Conservation (phyloP, 2,113 vertebrate genomes). For the Epinephelus fuscoguttatus region DNA sequence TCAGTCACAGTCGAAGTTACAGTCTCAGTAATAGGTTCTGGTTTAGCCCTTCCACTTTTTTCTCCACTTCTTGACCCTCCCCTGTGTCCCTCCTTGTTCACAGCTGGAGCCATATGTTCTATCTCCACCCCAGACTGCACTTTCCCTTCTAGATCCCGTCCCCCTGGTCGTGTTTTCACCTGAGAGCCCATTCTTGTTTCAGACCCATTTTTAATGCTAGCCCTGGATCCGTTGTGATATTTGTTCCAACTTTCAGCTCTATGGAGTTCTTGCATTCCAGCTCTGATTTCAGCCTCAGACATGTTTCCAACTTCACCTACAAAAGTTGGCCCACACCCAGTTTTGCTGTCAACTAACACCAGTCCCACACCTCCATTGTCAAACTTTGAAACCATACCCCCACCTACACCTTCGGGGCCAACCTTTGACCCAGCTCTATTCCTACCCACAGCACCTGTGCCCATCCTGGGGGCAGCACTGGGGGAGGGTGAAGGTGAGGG, state of each 20-base stretch:
- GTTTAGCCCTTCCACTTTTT: conserved; percentile 40
- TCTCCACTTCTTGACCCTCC: conserved; percentile 47
- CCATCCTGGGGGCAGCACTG: conserved; percentile 77
- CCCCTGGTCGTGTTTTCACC: conserved; percentile 68
- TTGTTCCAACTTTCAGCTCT: conserved; percentile 63
- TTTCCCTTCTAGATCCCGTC: conserved; percentile 73
- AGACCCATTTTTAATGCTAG: conserved; percentile 52
- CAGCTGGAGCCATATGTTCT: conserved; percentile 46
- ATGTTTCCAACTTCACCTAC: conserved; percentile 56
- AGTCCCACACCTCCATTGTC: conserved; percentile 61
- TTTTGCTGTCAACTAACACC: conserved; percentile 68
- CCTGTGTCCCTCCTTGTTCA: conserved; percentile 54
- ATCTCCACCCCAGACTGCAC: conserved; percentile 64
- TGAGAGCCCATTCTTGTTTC: conserved; percentile 72
- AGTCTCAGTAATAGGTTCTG: conserved; percentile 42
- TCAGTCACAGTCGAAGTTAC: conserved; percentile 1
- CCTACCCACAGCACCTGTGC: conserved; percentile 74
- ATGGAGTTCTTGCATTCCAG: conserved; percentile 58
- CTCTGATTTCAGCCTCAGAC: conserved; percentile 62
- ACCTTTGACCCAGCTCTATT: conserved; percentile 76
- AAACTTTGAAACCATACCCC: conserved; percentile 54
- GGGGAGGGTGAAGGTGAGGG: conserved; percentile 77
- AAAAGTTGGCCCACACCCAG: conserved; percentile 58
- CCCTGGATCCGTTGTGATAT: conserved; percentile 63
- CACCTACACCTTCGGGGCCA: conserved; percentile 57